Base-by-base conservation (phyloP, 2,888 invertebrate species). In the Thalpophila matura region DNA sequence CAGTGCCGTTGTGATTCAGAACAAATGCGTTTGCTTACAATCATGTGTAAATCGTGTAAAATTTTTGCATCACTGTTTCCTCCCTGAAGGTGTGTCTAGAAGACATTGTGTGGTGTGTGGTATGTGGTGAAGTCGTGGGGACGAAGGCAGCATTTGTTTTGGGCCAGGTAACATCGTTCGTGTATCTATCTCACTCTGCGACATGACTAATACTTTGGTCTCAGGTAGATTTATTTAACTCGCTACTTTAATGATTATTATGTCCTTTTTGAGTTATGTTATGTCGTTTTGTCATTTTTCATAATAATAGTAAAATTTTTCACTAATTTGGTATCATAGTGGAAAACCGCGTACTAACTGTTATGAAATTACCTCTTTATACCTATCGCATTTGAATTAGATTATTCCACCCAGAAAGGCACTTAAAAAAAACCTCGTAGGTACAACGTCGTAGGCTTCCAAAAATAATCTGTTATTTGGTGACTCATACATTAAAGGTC, bases 1-100 rank as follows among this genome's bases (percentile, higher is more conserved):
- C 72, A 71, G 27, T 47, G 43, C 61, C 14, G 70, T 67, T 60
- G 70, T 79, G 71, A 78, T 59, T 66, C 74, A 78, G 71, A 69
- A 40, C 74, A 73, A 73, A 82, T 84, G 82, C 69, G 67, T 75
- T 66, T 74, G 74, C 66, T 84, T 69, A 55, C 64, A 81, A 83
- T 80, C 72, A 89, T 89, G 90, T 80, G 74, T 78, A 74, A 84
- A 80, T 67, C 70, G 55, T 75, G 74, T 75, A 69, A 78, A 77
- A 83, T 86, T 77, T 84, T 85, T 65, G 83, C 84, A 62, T 72
- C 81, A 0, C 84, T 80, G 74, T 91, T 89, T 85, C 93, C 92
- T 59, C 89, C 91, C 57, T 91, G 86, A 89, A 66, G 62, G 38
- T 37, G 66, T 57, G 58, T 57, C 59, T 59, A 22, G 31, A 45